Base-by-base conservation (phyloP, 2,888 invertebrate species). In the Tinea semifulvella region DNA sequence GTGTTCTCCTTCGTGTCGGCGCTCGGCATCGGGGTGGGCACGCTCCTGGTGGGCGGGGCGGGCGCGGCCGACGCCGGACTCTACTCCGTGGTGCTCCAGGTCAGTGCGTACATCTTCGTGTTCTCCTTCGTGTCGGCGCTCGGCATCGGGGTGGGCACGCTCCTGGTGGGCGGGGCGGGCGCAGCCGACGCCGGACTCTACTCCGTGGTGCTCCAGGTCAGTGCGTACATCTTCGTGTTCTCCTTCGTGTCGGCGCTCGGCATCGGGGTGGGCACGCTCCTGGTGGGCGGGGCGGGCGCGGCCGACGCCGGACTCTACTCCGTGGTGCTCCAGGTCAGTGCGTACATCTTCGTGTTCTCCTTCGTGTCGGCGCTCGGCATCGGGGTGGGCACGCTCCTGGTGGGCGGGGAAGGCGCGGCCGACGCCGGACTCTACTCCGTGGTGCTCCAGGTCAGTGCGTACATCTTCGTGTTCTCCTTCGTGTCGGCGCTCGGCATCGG, bases 1-100 rank as follows among this genome's bases (percentile, higher is more conserved):
- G 88, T 88, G 0, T 93, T 91, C 63, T 90, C 92, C 1, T 83
- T 91, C 43, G 90, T 92, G 26, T 92, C 91, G 27, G 92, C 92
- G 0, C 60, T 92, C 47, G 93, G 92, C 10, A 90, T 91, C 44
- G 91, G 88, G 0, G 82, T 91, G 35, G 91, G 90, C 3, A 88
- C 91, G 52, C 68, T 85, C 18, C 69, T 91, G 46, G 87, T 86
- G 1, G 85, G 85, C 5, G 82, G 82, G 17, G 76, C 82, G 1
- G 82, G 83, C 1, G 82, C 84, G 0, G 79, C 84, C 0, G 84
- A 84, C 1, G 77, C 84, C 1, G 86, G 84, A n/a, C 64, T 89
- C 1, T 80, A 85, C n/a, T 87, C 88, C 1, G 87, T 88, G 20
- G 71, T 89, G 14, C 61, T 86, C 45, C 91, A 96, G 85, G 95